phyloP scores from a whole-genome alignment of 2,888 invertebrate species.

The Parasteatoda lunata region DNA sequence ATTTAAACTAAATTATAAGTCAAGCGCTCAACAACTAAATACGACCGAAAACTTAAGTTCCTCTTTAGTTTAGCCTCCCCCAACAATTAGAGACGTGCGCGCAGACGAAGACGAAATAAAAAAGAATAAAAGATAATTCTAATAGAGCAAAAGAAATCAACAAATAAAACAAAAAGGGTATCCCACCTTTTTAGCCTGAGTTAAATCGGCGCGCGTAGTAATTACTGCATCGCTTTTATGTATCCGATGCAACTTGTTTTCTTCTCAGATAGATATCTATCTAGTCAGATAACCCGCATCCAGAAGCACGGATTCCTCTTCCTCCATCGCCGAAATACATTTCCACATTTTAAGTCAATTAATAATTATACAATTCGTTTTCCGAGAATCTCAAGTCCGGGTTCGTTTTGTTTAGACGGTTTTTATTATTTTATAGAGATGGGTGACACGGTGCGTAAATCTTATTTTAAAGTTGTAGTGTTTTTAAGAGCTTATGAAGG shows the following conservation, averaged over 20 bases:
- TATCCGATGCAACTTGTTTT: conserved; percentile 17
- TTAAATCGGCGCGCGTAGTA: conserved; percentile 39
- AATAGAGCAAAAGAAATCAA: conserved; percentile 6
- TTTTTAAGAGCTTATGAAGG: too few species aligned
- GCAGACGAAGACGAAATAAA: conserved; percentile 7
- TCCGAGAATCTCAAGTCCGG: too few species aligned
- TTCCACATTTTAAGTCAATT: too few species aligned
- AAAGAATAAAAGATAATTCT: not conserved
- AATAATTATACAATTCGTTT: too few species aligned
- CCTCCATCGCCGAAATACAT: too few species aligned
- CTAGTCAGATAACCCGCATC: conserved; percentile 55
- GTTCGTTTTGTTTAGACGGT: too few species aligned
- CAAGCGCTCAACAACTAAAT: too few species aligned
- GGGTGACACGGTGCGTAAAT: too few species aligned
- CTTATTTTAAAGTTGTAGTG: too few species aligned
- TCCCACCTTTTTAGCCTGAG: conserved; percentile 8
- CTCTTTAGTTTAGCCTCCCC: not conserved
- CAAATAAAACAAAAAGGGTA: conserved; percentile 32
- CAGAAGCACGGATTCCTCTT: not conserved
- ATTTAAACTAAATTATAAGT: too few species aligned
- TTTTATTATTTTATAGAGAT: too few species aligned
- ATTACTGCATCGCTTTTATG: conserved; percentile 43
- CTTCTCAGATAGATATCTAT: conserved; percentile 6
- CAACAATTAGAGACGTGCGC: conserved; percentile 34
- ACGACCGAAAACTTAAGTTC: too few species aligned